Base-by-base conservation (phyloP, 2,797 vertebrate species). In the Pampus argenteus region DNA sequence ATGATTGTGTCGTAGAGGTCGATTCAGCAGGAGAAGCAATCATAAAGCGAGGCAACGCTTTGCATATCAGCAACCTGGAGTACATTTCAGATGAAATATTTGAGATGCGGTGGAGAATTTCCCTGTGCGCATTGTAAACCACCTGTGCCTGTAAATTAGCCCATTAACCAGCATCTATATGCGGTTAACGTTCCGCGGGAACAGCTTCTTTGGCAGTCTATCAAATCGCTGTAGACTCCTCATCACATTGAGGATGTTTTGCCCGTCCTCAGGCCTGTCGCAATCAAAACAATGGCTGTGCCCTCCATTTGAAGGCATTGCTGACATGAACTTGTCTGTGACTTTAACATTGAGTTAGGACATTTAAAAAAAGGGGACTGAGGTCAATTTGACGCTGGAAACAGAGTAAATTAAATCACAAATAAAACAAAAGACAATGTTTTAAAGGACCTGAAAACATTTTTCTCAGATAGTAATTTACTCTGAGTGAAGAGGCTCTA, bases 81-180 rank as follows among this genome's bases (percentile, higher is more conserved):
- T 77, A 74, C 71, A 81, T 87, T 86, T 79, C 71, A 66, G 75
- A 78, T 83, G 83, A 84, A 84, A 36, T 85, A 81, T 88, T 85
- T 71, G 69, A 73, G 76, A 86, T 83, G 89, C 85, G 23, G 82
- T 0, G 50, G 60, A 76, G 71, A 73, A 71, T 85, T 78, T 81
- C 64, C 76, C 80, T 38, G 72, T 60, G 84, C 20, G 31, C 83
- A 74, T 72, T 78, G 82, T 85, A 82, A 88, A 87, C 83, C 89
- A 88, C 84, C 77, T 81, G 87, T 48, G 87, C 90, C 85, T 91
- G 89, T 88, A 90, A 93, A 92, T 93, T 85, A 92, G 90, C 86
- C 86, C 85, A 91, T 92, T 92, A 92, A 74, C 78, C 57, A 51
- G 85, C 89, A 90, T 92, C 84, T 86, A 79, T 86, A 91, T 89